Evolutionary conservation across 1,140 invertebrate genomes (phyloP).

Genomic region (Trichonephila inaurata): DNA sequence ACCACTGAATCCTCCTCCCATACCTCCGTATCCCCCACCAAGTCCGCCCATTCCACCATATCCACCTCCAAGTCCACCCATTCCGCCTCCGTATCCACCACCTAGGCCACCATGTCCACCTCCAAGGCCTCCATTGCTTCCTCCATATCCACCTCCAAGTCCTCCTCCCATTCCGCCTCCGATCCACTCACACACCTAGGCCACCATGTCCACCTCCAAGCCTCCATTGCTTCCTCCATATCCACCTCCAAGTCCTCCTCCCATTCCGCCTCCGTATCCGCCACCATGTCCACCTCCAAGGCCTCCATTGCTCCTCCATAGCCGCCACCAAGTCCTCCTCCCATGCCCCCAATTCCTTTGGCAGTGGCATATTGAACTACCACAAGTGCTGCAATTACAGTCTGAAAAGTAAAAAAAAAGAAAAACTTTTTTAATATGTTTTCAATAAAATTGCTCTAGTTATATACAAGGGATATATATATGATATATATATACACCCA

Average conservation of each 20-base stretch:
- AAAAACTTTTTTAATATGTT: too few species aligned
- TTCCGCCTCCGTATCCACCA: neutral
- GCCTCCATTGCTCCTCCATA: neutral
- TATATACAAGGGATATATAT: too few species aligned
- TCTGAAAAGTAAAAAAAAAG: too few species aligned
- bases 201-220: neutral
- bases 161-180: neutral
- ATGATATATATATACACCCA: too few species aligned
- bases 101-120: neutral
- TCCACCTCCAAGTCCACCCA: neutral
- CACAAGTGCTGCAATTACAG: too few species aligned
- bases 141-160: slow-evolving; percentile 3
- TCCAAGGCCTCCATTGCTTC: neutral
- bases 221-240: too few species aligned
- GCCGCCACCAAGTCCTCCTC: slow-evolving; percentile 8
- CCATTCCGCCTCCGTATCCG: neutral
- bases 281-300: neutral
- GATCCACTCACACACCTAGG: too few species aligned
- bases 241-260: neutral
- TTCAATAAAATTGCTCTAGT: too few species aligned
- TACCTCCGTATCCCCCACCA: neutral
- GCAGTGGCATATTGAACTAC: too few species aligned
- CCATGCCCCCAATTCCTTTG: neutral
- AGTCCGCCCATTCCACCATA: neutral
- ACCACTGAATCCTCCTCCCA: neutral